Base-by-base conservation (phyloP, 2,113 vertebrate genomes). In the Chauna torquata region DNA sequence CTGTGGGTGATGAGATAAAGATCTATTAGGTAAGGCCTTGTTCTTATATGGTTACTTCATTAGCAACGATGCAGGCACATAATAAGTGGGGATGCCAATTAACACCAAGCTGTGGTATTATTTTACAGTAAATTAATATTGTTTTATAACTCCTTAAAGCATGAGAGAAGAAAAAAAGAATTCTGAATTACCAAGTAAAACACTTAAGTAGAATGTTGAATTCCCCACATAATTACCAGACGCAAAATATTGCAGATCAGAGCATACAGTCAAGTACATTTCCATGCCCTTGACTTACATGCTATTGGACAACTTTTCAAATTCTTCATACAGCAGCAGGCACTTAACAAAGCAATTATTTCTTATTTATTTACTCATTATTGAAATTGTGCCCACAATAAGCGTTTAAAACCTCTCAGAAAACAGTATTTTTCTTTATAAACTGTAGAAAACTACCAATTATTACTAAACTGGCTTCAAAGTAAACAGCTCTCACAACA, bases 371-470 rank as follows among this genome's bases (percentile, higher is more conserved):
- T 86, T 66, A 90, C 8, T 64, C 61, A 52, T 74, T 78, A 64
- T n/a, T 91, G 64, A 86, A 86, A 89, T 32, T 40, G 8, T 50
- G 13, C 36, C 55, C 44, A 75, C n/a, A 92, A 64, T 52, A 86
- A 71, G 16, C 36, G 59, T 75, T 84, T 87, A 47, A 86, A 44
- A 40, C 22, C 47, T 83, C 44, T n/a, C 19, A 59, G 55, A 92
- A 96, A 88, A 78, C 12, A 54, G 3, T 81, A 5, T 45, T 84
- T 91, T 74, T 82, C 47, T 82, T 89, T 24, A 44, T 16, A 72
- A 94, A 94, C 5, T 64, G 16, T 36, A 84, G 38, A 88, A 96
- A 95, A 71, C n/a, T 70, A 49, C 82, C 59, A 54, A 94, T 77
- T 86, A 87, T 83, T 74, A 18, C 14, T 54, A 61, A 82, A 84